Base-by-base conservation (phyloP, 2,888 invertebrate species). In the Melanophora roralis region DNA sequence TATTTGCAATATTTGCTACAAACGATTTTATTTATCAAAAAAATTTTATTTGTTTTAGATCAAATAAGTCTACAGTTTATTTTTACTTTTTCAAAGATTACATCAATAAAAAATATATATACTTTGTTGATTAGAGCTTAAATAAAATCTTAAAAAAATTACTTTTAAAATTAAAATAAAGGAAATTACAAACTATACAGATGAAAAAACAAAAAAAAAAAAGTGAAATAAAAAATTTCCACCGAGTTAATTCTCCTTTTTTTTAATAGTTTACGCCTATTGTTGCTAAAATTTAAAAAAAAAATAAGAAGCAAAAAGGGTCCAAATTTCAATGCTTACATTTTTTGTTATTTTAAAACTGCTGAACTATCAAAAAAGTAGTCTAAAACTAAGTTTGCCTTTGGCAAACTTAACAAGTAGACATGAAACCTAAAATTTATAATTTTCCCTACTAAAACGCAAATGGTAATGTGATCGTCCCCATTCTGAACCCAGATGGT, bases 181-280 rank as follows among this genome's bases (percentile, higher is more conserved):
- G 36, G 19, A 55, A 67, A 57, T 78, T 73, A 69, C 71, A 79
- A 81, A 82, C 64, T 83, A 83, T 64, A 68, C 68, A 79, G 68
- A 23, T 71, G 38, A 80, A 74, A 81, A 78, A 72, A 75, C 47
- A 68, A 77, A 78, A 72, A 45, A 55, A 53, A 40, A 8, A 40
- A 45, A 75, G 45, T 40, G 14, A 57, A 69, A 71, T 71, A 67
- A 76, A 65, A 67, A 65, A 57, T 74, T 38, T 16, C 60, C 21
- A 3, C 38, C 0, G 6, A 55, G 7, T 38, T 40, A n/a, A n/a
- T 49, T 69, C 45, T 60, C 43, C 43, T 16, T 9, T 36, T 36
- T 19, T 67, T 32, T 14, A 21, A 21, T n/a, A 23, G 11, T 21
- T 14, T 53, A n/a, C n/a, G 14, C 27, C 21, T 59, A 51, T 60